phyloP scores from a whole-genome alignment of 37 sponge, comb jelly and placozoan genomes.

The Cliona cf. orientalis region DNA sequence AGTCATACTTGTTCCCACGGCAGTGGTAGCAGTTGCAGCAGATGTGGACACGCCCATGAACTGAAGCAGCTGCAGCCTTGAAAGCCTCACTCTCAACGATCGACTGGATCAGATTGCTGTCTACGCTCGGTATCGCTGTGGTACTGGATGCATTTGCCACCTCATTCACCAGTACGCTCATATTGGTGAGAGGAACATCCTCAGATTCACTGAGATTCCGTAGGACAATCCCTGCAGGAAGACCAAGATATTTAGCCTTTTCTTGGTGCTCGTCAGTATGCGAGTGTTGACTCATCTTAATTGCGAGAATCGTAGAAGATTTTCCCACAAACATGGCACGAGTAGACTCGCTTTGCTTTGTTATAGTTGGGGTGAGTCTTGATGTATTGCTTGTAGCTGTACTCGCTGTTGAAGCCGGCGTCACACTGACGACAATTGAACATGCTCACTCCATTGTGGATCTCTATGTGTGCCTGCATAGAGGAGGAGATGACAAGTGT shows the following conservation, averaged over 20 bases:
- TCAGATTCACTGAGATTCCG: slow-evolving; percentile 9
- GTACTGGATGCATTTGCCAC: slow-evolving; percentile 16
- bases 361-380: slow-evolving; percentile 50
- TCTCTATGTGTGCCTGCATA: slow-evolving; percentile 65
- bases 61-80: neutral
- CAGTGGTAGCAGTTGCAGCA: neutral
- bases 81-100: slow-evolving; percentile 19
- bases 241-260: slow-evolving; percentile 24
- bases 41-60: neutral
- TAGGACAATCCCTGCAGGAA: slow-evolving; percentile 1
- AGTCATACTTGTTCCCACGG: no score
- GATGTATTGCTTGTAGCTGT: slow-evolving; percentile 67
- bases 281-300: slow-evolving; percentile 40
- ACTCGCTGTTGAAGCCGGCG: slow-evolving; percentile 43
- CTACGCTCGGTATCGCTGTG: neutral
- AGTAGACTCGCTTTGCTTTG: slow-evolving; percentile 5
- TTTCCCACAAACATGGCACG: slow-evolving; percentile 51
- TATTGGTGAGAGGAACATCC: slow-evolving; percentile 11
- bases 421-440: slow-evolving; percentile 63
- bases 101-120: slow-evolving; percentile 20
- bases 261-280: slow-evolving; percentile 51
- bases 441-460: slow-evolving; percentile 49
- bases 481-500: no score
- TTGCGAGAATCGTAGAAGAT: slow-evolving; percentile 25
- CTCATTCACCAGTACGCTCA: slow-evolving; percentile 42